Evolutionary conservation across 2,797 vertebrate species (phyloP), one percentile per base, ranked within the genome.

Genomic region (Hylomyscus alleni): DNA sequence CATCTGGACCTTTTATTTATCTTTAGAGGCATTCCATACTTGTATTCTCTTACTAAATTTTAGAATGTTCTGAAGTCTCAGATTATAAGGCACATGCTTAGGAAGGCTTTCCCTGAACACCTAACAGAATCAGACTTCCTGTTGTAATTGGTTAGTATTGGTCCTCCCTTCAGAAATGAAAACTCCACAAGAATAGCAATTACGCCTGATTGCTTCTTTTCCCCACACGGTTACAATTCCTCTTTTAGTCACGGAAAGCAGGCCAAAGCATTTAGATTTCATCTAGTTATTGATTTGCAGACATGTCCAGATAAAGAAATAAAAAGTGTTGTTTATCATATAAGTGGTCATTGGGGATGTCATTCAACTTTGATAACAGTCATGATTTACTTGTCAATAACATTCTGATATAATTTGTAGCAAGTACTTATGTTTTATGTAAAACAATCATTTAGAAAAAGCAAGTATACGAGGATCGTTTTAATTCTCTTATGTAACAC

Each of bases 311-410:
- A 50, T 77, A 89, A 50, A 47, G 73, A 47, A 47, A 62, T 50
- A 62, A 76, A 26, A 58, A 62, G 47, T 24, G 1, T 37, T 85
- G 9, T 31, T 78, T 60, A 67, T 52, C 37, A 4, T 37, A 37
- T 80, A 65, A 78, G 13, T 58, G 26, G 29, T 31, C 14, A 50
- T 52, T 78, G 50, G 3, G 4, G 3, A n/a, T 60, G 22, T 81
- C 9, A 73, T 44, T 83, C 14, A 91, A 44, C 14, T 87, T 86
- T 15, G 62, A 20, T 85, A 65, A 77, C 9, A 80, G 85, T 60
- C 75, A 72, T 47, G 15, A 44, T 73, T 72, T n/a, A 50, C 19
- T 96, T 88, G 22, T 82, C 37, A 88, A 17, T 85, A 82, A 87
- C 26, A 50, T 50, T 34, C 6, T 50, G 31, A 65, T 78, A 37